A percentile compares a stretch with the other conserved stretches of the same genome.
Conservation (phyloP, 2,888 invertebrate genomes). For the Ariolimax columbianus region DNA sequence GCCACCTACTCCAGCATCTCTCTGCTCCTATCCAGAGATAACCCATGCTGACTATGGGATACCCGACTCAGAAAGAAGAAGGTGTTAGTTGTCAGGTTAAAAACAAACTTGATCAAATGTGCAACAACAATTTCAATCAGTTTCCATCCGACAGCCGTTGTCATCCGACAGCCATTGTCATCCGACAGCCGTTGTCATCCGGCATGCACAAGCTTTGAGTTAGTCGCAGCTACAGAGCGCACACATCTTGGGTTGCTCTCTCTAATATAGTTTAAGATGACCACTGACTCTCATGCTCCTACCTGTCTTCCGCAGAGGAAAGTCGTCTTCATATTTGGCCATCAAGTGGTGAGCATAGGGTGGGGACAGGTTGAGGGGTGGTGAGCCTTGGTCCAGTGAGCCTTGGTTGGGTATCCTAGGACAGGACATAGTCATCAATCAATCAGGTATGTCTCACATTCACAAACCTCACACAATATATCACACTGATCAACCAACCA, state of each 20-base stretch:
- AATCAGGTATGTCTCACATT: no score
- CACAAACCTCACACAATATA: no score
- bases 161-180: not conserved
- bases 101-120: slow-evolving; percentile 1
- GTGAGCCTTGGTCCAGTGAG: slow-evolving; percentile 76
- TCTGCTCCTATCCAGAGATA: no score
- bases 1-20: no score
- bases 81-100: not conserved
- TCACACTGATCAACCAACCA: no score
- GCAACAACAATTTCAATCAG: slow-evolving; percentile 5
- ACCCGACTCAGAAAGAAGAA: not conserved
- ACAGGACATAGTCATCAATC: no score
- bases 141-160: no score
- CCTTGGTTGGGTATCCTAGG: slow-evolving; percentile 61
- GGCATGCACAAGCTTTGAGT: not conserved
- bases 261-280: not conserved
- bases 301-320: slow-evolving; percentile 97
- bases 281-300: slow-evolving; percentile 64
- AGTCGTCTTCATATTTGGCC: slow-evolving; percentile 86
- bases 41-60: no score
- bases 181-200: not conserved
- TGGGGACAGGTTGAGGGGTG: slow-evolving; percentile 76
- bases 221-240: not conserved
- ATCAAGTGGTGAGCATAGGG: slow-evolving; percentile 80
- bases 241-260: not conserved